Conservation (phyloP, 2,888 invertebrate species). For the Odontomyia ornata region DNA sequence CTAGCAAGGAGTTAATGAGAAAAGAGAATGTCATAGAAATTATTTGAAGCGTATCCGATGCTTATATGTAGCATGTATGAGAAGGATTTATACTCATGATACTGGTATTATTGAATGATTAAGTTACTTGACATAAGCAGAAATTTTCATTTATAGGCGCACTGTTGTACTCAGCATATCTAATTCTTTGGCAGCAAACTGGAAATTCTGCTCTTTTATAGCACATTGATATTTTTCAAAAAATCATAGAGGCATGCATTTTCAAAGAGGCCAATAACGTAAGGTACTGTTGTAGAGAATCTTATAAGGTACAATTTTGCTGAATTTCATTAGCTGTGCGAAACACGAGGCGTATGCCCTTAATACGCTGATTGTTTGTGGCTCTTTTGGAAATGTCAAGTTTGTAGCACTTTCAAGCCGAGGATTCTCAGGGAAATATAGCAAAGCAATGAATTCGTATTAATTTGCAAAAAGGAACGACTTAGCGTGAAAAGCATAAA, state of each 20-base stretch:
- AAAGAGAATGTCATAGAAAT: slow-evolving; percentile 38
- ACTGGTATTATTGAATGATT: slow-evolving; percentile 42
- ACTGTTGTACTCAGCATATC: not conserved
- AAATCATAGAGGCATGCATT: slow-evolving; percentile 39
- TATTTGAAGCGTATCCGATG: slow-evolving; percentile 31
- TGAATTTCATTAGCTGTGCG: slow-evolving; percentile 26
- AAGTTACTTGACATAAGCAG: slow-evolving; percentile 44
- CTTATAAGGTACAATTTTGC: slow-evolving; percentile 20
- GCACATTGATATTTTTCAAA: slow-evolving; percentile 26
- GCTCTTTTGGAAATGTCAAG: slow-evolving; percentile 11
- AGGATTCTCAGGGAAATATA: too few relatives aligned
- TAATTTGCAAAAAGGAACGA: too few relatives aligned
- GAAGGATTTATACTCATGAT: slow-evolving; percentile 5
- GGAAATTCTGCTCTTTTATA: not conserved
- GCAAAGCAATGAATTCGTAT: too few relatives aligned
- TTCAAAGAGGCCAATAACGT: slow-evolving; percentile 40
- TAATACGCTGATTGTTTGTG: slow-evolving; percentile 29
- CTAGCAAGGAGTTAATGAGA: slow-evolving; percentile 37
- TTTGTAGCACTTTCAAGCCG: slow-evolving; percentile 10
- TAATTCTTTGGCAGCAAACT: slow-evolving; percentile 25
- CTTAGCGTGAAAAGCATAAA: too few relatives aligned
- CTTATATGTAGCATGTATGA: not conserved
- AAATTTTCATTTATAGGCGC: not conserved
- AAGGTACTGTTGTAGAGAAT: not conserved
- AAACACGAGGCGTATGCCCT: slow-evolving; percentile 33